A percentile compares a stretch with the other conserved stretches of the same genome.
Evolutionary conservation across 2,888 invertebrate species (phyloP).

Genomic region (Dyspetes luteomarginatus): DNA sequence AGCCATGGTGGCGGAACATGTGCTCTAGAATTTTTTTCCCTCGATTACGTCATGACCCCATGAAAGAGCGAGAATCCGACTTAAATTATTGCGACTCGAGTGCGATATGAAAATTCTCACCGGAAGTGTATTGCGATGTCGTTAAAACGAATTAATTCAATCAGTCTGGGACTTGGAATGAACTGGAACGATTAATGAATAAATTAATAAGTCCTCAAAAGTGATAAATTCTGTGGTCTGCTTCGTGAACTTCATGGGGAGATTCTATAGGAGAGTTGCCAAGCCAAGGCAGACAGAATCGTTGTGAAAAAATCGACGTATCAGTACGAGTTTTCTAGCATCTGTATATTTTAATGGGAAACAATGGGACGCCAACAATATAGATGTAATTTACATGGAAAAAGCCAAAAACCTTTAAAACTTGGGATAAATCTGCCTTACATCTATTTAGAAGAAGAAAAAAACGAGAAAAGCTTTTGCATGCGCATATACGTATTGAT

Average conservation of each 20-base stretch:
- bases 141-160: conserved; percentile 20
- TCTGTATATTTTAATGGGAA: too few relatives aligned
- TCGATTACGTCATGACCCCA: conserved; percentile 71
- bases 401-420: too few relatives aligned
- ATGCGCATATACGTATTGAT: too few relatives aligned
- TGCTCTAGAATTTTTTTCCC: conserved; percentile 71
- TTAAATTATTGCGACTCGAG: conserved; percentile 20
- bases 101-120: conserved; percentile 30
- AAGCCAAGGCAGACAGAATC: too few relatives aligned
- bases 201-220: not conserved
- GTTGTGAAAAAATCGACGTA: too few relatives aligned
- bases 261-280: too few relatives aligned
- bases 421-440: too few relatives aligned
- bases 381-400: too few relatives aligned
- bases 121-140: conserved; percentile 46
- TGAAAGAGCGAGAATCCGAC: conserved; percentile 51
- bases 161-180: not conserved
- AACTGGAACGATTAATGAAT: not conserved
- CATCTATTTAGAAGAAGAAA: too few relatives aligned
- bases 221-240: not conserved
- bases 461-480: too few relatives aligned
- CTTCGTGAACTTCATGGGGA: not conserved
- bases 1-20: conserved; percentile 72
- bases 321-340: too few relatives aligned
- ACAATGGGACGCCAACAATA: too few relatives aligned